Evolutionary conservation across 2,113 vertebrate species (phyloP).

Genomic region (Bombycilla garrulus): DNA sequence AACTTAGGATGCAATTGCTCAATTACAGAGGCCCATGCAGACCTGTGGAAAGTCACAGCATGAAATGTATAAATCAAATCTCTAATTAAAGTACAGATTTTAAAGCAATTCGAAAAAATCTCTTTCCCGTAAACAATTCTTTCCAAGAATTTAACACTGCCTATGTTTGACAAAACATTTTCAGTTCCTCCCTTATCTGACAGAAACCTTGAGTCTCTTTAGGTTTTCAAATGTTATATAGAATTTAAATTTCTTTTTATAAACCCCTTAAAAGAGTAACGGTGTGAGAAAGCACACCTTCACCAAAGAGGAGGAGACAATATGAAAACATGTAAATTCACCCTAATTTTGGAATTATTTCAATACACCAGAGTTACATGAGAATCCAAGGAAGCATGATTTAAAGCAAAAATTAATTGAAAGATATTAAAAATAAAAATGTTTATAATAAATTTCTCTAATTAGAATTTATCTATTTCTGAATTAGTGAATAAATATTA

Average conservation of each 20-base stretch:
- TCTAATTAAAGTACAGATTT: not conserved
- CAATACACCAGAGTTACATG: not conserved
- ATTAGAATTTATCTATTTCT: not conserved
- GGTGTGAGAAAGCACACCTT: not conserved
- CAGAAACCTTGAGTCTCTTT: not conserved
- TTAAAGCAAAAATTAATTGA: not conserved
- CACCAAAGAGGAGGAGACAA: not conserved
- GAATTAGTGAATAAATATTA: not conserved
- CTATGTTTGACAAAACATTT: not conserved
- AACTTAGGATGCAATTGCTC: not conserved
- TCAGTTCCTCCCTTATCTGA: not conserved
- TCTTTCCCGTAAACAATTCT: not conserved
- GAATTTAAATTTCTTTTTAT: not conserved
- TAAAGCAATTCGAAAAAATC: not conserved
- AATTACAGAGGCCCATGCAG: not conserved
- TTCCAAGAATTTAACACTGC: not conserved
- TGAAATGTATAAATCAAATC: not conserved
- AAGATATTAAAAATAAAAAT: not conserved
- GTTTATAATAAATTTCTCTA: not conserved
- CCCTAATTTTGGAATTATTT: not conserved
- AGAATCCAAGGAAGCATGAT: not conserved
- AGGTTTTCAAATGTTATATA: not conserved
- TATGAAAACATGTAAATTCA: not conserved
- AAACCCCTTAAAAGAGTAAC: not conserved
- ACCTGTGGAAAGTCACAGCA: fast-evolving